Percentiles rank a stretch among this genome's conserved stretches.
Conservation (phyloP, 2,888 invertebrate genomes). For the Isotomurus palustris region DNA sequence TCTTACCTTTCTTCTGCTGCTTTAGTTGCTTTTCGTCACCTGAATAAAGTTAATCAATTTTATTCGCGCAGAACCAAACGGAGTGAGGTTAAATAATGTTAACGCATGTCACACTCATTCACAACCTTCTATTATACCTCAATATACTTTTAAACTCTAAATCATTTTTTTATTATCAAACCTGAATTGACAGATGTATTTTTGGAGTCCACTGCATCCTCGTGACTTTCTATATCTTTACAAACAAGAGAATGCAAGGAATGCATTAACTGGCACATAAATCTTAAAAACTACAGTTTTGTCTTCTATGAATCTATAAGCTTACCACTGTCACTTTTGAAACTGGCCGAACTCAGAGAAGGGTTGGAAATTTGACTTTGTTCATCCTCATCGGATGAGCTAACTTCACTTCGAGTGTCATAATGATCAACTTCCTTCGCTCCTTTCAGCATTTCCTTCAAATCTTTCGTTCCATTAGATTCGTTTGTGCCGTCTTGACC, state of each 20-base stretch:
- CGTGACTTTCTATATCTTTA: conserved; percentile 14
- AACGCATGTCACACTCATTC: neutral
- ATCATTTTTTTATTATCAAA: neutral
- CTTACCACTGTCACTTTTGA: conserved; percentile 42
- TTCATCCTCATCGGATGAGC: conserved; percentile 68
- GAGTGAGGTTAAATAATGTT: neutral
- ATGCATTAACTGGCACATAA: neutral
- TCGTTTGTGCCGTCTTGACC: no score
- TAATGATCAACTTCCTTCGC: conserved; percentile 51
- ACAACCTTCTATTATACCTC: neutral
- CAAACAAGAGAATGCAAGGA: neutral
- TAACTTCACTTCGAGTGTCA: conserved; percentile 83
- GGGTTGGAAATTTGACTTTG: conserved; percentile 47
- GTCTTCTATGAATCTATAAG: neutral
- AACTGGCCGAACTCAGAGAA: conserved; percentile 41
- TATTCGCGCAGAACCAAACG: neutral
- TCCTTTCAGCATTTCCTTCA: conserved; percentile 7
- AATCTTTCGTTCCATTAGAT: conserved; percentile 18
- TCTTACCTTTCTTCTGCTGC: conserved; percentile 27
- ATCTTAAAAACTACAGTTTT: neutral
- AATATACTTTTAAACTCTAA: neutral
- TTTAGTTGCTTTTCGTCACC: conserved; percentile 17
- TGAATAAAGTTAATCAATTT: conserved; percentile 1
- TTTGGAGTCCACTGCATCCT: conserved; percentile 5
- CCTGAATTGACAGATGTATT: conserved; percentile 8